These are phyloP conservation scores for Tetheella fluctuosa DNA, from an alignment of 2,888 invertebrate species.

Conservation along the genomic window DNA sequence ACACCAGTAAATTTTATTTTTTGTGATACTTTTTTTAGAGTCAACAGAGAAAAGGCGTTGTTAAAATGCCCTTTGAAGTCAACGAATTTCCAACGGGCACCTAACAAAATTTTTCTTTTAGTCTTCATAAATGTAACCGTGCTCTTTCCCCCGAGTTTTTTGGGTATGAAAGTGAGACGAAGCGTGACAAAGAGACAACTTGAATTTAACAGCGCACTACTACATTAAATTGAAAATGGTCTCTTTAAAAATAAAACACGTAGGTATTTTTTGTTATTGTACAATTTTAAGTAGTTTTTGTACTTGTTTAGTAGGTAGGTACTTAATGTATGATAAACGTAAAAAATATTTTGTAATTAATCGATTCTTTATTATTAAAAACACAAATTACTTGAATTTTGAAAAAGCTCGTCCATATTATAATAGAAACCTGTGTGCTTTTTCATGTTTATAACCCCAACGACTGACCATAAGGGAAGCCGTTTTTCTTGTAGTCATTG, in stretches of 20 bases:
- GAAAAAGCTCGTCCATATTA: too few species aligned
- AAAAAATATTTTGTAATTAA: too few species aligned
- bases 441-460: too few species aligned
- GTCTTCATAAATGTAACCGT: slow-evolving; percentile 73
- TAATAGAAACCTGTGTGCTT: too few species aligned
- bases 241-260: slow-evolving; percentile 24
- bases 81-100: slow-evolving; percentile 74
- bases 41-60: slow-evolving; percentile 71
- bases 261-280: slow-evolving; percentile 15
- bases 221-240: slow-evolving; percentile 44
- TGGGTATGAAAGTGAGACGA: slow-evolving; percentile 61
- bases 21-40: slow-evolving; percentile 65
- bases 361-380: too few species aligned
- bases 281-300: too few species aligned
- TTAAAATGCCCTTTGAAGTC: slow-evolving; percentile 79
- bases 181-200: slow-evolving; percentile 66
- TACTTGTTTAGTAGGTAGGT: too few species aligned
- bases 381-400: too few species aligned
- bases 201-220: slow-evolving; percentile 51
- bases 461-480: too few species aligned
- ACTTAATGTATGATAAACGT: too few species aligned
- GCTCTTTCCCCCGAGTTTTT: slow-evolving; percentile 66
- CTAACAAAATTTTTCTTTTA: slow-evolving; percentile 81
- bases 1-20: slow-evolving; percentile 32
- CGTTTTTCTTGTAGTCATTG: too few species aligned